phyloP scores from a whole-genome alignment of 2,113 vertebrate species.

The Pseudorectes ferrugineus region DNA sequence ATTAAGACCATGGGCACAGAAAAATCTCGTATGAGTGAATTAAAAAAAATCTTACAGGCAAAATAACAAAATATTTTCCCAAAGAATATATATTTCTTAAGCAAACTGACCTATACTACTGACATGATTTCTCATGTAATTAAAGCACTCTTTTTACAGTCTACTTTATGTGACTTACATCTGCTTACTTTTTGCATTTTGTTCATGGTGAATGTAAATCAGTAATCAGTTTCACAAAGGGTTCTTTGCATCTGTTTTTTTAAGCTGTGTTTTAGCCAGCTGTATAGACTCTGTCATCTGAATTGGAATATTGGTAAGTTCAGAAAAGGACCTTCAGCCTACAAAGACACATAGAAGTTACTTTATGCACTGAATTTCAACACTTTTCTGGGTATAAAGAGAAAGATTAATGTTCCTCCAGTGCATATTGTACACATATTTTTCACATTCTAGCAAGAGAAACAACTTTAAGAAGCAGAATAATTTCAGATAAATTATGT shows the following conservation, averaged over 20 bases:
- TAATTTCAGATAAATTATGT: slow-evolving; percentile 29
- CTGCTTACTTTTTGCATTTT: not conserved
- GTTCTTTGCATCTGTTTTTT: not conserved
- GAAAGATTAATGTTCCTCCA: not conserved
- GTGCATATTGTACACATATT: not conserved
- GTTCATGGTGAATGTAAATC: not conserved
- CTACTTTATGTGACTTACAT: not conserved
- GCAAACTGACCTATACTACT: not conserved
- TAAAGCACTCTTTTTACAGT: not conserved
- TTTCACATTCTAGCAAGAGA: not conserved
- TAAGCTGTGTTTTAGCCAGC: not conserved
- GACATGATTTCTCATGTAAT: not conserved
- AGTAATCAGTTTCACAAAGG: not conserved
- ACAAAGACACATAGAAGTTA: not conserved
- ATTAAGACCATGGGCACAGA: not conserved
- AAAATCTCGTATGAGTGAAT: not conserved
- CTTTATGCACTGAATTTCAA: not conserved
- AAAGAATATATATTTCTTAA: not conserved
- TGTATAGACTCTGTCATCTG: not conserved
- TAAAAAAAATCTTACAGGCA: not conserved
- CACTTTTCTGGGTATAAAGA: not conserved
- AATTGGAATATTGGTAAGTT: not conserved
- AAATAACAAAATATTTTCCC: not conserved
- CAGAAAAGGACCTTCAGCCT: not conserved
- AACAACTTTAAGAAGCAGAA: not conserved